phyloP scores from a whole-genome alignment of 2,113 vertebrate genomes.

The Heterochromis multidens region DNA sequence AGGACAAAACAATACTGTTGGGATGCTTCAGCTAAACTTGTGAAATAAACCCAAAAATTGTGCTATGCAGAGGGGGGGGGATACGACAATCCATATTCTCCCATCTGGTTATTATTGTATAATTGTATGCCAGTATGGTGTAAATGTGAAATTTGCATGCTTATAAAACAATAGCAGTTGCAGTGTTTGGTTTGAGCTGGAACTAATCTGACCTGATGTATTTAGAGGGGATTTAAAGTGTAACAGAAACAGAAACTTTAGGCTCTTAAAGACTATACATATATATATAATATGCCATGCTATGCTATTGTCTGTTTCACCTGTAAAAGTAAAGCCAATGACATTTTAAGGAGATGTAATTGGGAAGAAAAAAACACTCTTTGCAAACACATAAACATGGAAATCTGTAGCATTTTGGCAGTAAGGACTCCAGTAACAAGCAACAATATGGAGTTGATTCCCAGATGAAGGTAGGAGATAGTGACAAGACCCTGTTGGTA shows the following conservation, averaged over 20 bases:
- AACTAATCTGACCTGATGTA: neutral
- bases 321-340: neutral
- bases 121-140: neutral
- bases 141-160: neutral
- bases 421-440: neutral
- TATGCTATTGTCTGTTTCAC: neutral
- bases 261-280: neutral
- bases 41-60: constrained; percentile 1
- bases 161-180: neutral
- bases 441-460: neutral
- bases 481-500: neutral
- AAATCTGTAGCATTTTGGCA: neutral
- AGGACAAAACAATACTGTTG: neutral
- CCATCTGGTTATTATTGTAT: neutral
- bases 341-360: neutral
- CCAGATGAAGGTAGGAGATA: neutral
- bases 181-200: neutral
- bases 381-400: neutral
- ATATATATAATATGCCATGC: no score
- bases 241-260: neutral
- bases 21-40: constrained; percentile 3
- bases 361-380: neutral
- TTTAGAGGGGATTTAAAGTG: neutral
- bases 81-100: neutral
- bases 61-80: neutral